A percentile compares a stretch with the other conserved stretches of the same genome.
Conservation (phyloP, 2,797 vertebrate species). For the Nannoperca obscura region DNA sequence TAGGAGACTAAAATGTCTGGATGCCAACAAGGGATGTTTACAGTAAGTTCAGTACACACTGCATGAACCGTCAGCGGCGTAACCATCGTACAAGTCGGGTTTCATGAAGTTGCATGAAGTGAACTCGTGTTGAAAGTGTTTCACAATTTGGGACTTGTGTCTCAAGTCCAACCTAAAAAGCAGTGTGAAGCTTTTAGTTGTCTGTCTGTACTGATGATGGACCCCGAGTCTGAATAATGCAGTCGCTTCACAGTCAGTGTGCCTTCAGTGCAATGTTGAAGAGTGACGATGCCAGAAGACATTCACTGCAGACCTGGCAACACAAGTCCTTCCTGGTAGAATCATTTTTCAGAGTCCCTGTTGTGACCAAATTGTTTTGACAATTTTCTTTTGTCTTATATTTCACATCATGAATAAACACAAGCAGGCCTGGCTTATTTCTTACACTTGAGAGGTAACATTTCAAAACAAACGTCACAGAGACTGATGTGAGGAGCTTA, state of each 20-base stretch:
- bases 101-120: background rate
- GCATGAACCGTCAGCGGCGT: background rate
- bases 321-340: background rate
- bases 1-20: background rate
- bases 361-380: constrained; percentile 24
- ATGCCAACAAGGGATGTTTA: background rate
- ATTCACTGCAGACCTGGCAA: background rate
- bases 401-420: constrained; percentile 21
- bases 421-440: background rate
- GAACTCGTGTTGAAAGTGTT: background rate
- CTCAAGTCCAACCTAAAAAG: background rate
- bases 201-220: background rate
- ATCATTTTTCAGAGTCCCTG: background rate
- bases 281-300: too few relatives aligned
- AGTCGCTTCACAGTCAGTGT: background rate
- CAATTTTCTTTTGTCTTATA: background rate
- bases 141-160: background rate
- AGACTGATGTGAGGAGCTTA: constrained; percentile 3
- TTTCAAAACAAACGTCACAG: background rate
- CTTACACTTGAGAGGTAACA: background rate
- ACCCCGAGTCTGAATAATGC: background rate
- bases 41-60: background rate
- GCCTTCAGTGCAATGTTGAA: background rate
- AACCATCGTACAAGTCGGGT: background rate
- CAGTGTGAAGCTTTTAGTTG: background rate